Base-by-base conservation (phyloP, 2,888 invertebrate genomes). In the Hypomecis atomaria region DNA sequence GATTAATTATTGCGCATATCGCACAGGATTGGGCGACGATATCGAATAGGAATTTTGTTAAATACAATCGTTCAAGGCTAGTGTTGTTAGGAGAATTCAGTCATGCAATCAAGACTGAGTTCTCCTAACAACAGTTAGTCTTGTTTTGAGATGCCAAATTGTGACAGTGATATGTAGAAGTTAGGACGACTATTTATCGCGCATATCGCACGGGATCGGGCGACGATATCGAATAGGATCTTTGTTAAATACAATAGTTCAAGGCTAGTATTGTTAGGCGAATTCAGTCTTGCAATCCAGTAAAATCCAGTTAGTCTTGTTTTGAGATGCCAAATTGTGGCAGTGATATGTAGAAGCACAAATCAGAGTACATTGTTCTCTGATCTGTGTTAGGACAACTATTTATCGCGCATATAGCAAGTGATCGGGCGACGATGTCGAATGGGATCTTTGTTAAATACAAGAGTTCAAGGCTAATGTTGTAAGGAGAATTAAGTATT, bases 391-490 rank as follows among this genome's bases (percentile, higher is more conserved):
- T 59, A 59, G 56, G 59, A 65, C 52, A 78, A 80, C 88, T 78
- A 90, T 89, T 86, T 87, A 89, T 89, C 84, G 86, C 70, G 67
- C 81, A 84, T 89, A 90, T 89, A 88, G 87, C 84, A 85, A 79
- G 71, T 78, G 78, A 90, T 90, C 89, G 87, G 69, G 66, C 75
- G 80, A 75, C 74, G 76, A 77, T 84, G 86, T 83, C 81, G 71
- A 49, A 45, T 47, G 50, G 47, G 58, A 67, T 71, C 69, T 69
- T 60, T 48, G 63, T 57, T 66, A 67, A 67, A 70, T 69, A 71
- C 69, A 68, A 69, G 53, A 67, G 63, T 70, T 66, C 64, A 62
- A 59, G 62, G 64, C n/a, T 64, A 68, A 68, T 43, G 67, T 53
- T 62, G 70, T 47, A 62, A 68, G 44, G 65, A 61, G 61, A 69